phyloP scores from a whole-genome alignment of 1,140 invertebrate genomes.

The Armadillidium nasatum region DNA sequence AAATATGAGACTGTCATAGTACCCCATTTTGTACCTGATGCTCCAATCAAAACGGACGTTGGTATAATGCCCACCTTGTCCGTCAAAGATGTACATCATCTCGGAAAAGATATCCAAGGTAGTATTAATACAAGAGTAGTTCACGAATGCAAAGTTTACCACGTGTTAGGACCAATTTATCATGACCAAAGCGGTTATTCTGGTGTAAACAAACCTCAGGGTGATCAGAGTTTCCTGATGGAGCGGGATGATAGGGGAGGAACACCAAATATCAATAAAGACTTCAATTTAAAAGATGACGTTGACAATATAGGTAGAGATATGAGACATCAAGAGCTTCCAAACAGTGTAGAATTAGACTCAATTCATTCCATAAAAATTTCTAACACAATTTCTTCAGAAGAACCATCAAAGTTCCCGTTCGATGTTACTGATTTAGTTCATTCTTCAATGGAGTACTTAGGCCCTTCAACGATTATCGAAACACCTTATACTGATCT shows the following conservation, averaged over 20 bases:
- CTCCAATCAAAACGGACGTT: not conserved
- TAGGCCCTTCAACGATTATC: not conserved
- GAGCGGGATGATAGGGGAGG: not conserved
- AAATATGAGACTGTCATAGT: not conserved
- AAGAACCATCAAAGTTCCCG: not conserved
- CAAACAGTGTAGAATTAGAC: not conserved
- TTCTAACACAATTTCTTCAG: no score
- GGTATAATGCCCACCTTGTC: no score
- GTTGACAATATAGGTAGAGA: not conserved
- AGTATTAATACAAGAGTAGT: not conserved
- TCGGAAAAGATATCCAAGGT: not conserved
- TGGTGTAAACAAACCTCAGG: not conserved
- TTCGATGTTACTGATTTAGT: not conserved
- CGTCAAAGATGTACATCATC: not conserved
- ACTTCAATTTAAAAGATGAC: not conserved
- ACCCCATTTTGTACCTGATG: not conserved
- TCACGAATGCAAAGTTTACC: not conserved
- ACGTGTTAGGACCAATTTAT: not conserved
- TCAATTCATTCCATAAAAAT: not conserved
- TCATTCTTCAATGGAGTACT: constrained; percentile 1
- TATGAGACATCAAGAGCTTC: not conserved
- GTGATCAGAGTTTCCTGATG: not conserved
- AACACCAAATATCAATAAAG: not conserved
- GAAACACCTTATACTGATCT: not conserved
- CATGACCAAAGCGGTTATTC: not conserved